These are phyloP conservation scores for Chrysodeixis includens DNA, from an alignment of 2,888 invertebrate genomes.

Conservation along the genomic window DNA sequence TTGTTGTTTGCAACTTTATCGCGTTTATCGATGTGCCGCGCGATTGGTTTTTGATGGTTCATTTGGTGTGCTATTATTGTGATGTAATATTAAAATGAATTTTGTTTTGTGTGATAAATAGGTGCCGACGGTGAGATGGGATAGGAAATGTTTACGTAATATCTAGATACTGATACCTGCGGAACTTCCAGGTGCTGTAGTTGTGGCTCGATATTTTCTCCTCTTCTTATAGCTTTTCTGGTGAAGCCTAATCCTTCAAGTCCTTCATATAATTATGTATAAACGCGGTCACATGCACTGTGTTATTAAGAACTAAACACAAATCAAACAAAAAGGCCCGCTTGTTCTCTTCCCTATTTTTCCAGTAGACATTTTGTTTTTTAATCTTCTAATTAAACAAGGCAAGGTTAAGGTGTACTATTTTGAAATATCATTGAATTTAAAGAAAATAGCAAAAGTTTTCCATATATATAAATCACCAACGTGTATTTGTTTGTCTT, in stretches of 20 bases:
- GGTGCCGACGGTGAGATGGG: slow-evolving; percentile 5
- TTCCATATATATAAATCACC: neutral
- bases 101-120: neutral
- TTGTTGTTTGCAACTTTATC: slow-evolving; percentile 88
- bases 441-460: too few relatives aligned
- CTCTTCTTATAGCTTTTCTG: neutral
- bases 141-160: neutral
- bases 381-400: too few relatives aligned
- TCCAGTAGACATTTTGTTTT: too few relatives aligned
- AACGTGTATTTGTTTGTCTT: neutral
- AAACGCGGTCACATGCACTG: neutral
- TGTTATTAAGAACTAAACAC: neutral
- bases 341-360: neutral
- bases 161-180: neutral
- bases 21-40: slow-evolving; percentile 83
- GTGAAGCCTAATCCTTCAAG: neutral
- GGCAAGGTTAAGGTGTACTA: too few relatives aligned
- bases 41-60: slow-evolving; percentile 59
- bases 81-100: neutral
- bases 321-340: neutral
- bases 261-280: neutral
- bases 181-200: neutral
- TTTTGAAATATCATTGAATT: too few relatives aligned
- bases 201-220: neutral
- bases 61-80: slow-evolving; percentile 31